Evolutionary conservation across 2,797 vertebrate species (phyloP).

Genomic region (Thunnus albacares): DNA sequence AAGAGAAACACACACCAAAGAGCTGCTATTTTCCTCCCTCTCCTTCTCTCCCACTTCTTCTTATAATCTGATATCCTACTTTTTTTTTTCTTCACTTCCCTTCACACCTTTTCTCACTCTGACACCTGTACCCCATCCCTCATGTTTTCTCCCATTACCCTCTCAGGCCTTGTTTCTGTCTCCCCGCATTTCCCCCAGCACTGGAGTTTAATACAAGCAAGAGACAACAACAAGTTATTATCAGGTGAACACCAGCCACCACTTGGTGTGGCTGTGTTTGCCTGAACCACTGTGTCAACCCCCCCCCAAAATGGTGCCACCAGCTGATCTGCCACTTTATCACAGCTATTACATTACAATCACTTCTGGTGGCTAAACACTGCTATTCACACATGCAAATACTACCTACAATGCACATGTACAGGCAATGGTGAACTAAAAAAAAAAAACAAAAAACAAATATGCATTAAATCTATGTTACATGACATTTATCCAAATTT

Average conservation of each 20-base stretch:
- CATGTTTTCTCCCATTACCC: background rate
- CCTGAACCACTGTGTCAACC: conserved; percentile 82
- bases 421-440: background rate
- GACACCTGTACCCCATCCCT: conserved; percentile 12
- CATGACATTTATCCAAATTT: background rate
- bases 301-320: conserved; percentile 73
- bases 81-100: background rate
- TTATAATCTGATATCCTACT: conserved; percentile 1
- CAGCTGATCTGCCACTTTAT: conserved; percentile 91
- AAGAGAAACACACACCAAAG: conserved; percentile 45
- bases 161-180: conserved; percentile 35
- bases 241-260: conserved; percentile 84
- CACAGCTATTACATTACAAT: conserved; percentile 90
- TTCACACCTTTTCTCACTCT: conserved; percentile 8
- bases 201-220: conserved; percentile 58
- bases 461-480: background rate
- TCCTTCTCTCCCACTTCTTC: conserved; percentile 1
- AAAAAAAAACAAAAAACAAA: background rate
- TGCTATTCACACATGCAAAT: conserved; percentile 49
- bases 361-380: conserved; percentile 1
- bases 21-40: conserved; percentile 24
- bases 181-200: conserved; percentile 41
- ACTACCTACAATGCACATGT: conserved; percentile 65
- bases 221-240: conserved; percentile 84
- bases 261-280: conserved; percentile 86